Conservation (phyloP, 2,888 invertebrate genomes). For the Andrena hattorfiana region DNA sequence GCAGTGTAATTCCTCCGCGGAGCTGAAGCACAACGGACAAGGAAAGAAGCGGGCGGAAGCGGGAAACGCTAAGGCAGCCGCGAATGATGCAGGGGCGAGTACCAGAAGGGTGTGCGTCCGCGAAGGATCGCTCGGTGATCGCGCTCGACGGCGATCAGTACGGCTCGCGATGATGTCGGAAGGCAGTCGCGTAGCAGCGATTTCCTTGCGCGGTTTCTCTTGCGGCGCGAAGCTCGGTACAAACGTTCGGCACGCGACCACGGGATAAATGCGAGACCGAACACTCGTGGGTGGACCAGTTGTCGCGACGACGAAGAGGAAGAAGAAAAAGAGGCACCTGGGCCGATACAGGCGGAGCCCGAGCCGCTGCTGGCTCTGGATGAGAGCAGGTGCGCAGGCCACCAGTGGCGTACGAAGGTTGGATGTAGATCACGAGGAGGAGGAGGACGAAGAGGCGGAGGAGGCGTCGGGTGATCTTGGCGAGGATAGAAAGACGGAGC, state of each 20-base stretch:
- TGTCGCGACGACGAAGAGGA: slow-evolving; percentile 64
- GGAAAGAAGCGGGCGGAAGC: background rate
- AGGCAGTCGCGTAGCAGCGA: slow-evolving; percentile 54
- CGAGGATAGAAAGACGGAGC: slow-evolving; percentile 5
- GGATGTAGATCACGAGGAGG: slow-evolving; percentile 57
- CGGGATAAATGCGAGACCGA: slow-evolving; percentile 69
- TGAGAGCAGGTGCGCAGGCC: slow-evolving; percentile 44
- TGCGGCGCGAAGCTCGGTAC: slow-evolving; percentile 32
- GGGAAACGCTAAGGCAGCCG: background rate
- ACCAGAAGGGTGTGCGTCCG: slow-evolving; percentile 28
- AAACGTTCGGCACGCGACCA: slow-evolving; percentile 53
- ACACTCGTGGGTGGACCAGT: slow-evolving; percentile 61
- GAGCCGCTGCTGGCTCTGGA: slow-evolving; percentile 31
- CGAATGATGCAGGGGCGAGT: slow-evolving; percentile 60
- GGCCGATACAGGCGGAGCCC: slow-evolving; percentile 42
- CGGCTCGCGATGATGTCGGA: slow-evolving; percentile 76
- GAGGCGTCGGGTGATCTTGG: slow-evolving; percentile 26
- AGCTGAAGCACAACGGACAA: too few relatives aligned
- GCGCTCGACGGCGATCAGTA: slow-evolving; percentile 43
- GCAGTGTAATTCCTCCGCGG: too few relatives aligned
- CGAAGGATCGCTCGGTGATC: slow-evolving; percentile 40
- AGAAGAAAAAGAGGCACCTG: slow-evolving; percentile 55
- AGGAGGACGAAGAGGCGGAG: slow-evolving; percentile 44
- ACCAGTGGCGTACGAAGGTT: slow-evolving; percentile 42
- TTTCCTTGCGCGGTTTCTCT: slow-evolving; percentile 57